Conservation (phyloP, 2,113 vertebrate genomes). For the Microtus ochrogaster region DNA sequence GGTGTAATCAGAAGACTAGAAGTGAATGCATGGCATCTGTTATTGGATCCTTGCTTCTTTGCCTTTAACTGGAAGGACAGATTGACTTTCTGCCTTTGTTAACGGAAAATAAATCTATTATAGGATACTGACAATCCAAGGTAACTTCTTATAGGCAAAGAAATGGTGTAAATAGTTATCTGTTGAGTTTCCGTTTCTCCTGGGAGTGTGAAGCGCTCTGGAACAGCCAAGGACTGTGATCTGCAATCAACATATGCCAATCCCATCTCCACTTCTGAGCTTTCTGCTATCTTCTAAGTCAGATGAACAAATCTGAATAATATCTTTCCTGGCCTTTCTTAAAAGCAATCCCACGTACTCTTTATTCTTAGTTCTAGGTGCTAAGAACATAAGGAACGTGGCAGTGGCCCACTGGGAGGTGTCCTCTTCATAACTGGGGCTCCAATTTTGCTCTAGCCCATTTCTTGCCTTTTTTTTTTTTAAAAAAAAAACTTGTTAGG, state of each 20-base stretch:
- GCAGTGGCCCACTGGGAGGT: neutral
- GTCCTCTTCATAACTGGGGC: conserved; percentile 25
- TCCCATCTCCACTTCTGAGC: neutral
- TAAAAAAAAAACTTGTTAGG: neutral
- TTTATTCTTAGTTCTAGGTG: conserved; percentile 57
- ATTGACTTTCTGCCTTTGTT: conserved; percentile 68
- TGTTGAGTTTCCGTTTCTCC: conserved; percentile 66
- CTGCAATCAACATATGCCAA: neutral
- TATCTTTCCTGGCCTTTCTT: conserved; percentile 22
- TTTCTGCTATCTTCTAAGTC: conserved; percentile 34
- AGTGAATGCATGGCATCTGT: conserved; percentile 44
- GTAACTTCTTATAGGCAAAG: conserved; percentile 68
- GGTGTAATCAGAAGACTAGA: conserved; percentile 57
- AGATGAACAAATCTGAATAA: neutral
- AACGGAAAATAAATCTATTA: conserved; percentile 69
- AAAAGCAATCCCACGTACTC: neutral
- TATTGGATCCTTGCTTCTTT: conserved; percentile 54
- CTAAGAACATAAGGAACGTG: conserved; percentile 34
- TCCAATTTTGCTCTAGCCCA: conserved; percentile 46
- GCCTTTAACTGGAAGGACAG: conserved; percentile 66
- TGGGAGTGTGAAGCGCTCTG: conserved; percentile 21
- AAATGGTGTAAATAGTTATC: conserved; percentile 65
- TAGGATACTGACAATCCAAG: conserved; percentile 62
- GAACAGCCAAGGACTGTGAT: conserved; percentile 32
- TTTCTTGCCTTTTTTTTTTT: neutral